phyloP scores from a whole-genome alignment of 2,113 vertebrate genomes.

The Saccopteryx bilineata region DNA sequence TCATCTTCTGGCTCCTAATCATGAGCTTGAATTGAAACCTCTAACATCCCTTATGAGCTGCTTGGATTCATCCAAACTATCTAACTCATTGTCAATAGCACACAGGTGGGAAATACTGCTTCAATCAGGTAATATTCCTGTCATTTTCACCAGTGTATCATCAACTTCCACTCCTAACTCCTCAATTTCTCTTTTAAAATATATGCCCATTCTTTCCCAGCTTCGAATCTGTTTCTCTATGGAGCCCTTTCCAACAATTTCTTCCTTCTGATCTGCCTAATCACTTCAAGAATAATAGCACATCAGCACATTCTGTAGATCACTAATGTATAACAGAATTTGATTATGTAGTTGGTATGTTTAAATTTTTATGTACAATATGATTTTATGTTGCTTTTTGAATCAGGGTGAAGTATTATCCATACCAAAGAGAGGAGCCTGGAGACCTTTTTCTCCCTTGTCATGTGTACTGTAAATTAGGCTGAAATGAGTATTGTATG shows the following conservation, averaged over 20 bases:
- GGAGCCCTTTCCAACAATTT: background rate
- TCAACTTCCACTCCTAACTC: background rate
- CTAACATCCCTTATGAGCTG: background rate
- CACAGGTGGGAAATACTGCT: background rate
- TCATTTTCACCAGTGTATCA: background rate
- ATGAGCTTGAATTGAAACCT: conserved; percentile 36
- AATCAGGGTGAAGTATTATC: conserved; percentile 40
- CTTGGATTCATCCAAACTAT: background rate
- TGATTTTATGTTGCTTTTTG: conserved; percentile 63
- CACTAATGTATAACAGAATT: conserved; percentile 44
- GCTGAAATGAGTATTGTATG: conserved; percentile 51
- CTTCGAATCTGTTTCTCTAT: background rate
- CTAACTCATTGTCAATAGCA: background rate
- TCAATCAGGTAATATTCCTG: background rate
- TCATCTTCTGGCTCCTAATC: conserved; percentile 22
- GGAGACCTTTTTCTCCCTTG: conserved; percentile 53
- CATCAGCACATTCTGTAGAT: background rate
- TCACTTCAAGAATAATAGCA: conserved; percentile 11
- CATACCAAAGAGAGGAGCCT: background rate
- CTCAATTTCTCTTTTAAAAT: conserved; percentile 29
- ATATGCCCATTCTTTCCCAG: background rate
- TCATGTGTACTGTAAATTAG: conserved; percentile 55
- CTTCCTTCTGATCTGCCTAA: conserved; percentile 20
- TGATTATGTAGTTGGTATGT: conserved; percentile 52
- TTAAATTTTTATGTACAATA: conserved; percentile 61